Evolutionary conservation across 2,888 invertebrate species (phyloP), one percentile per base, ranked within the genome.

Genomic region (Onthophagus sagittarius): DNA sequence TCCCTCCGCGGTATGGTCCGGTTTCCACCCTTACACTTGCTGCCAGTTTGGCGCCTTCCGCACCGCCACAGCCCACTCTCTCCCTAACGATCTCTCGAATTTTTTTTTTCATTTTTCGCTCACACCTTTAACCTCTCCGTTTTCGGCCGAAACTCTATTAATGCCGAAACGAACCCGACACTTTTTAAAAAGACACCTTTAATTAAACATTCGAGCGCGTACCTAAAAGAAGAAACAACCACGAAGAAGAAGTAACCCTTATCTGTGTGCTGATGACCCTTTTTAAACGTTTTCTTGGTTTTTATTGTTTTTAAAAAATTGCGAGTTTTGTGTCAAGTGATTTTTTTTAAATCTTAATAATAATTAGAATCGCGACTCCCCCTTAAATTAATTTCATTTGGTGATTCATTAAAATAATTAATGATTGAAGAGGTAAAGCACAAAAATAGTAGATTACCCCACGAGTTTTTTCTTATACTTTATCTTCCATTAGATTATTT

Each of bases 1-100:
- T 67, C 67, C 67, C 63, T 32, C 67, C n/a, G 32, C 67, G 31
- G 67, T 67, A 23, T 67, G 67, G 67, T 23, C 32, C 67, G 31
- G 79, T 79, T 78, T 75, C 78, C 79, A 78, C 78, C 78, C 78
- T 76, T 77, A 73, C 77, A 78, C 77, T 78, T 78, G 77, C 78
- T 78, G 78, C 77, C 78, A 78, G 78, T 78, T 78, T 78, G 78
- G 78, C 78, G 78, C 78, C 77, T 77, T 77, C 77, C 76, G 75
- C 77, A 76, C 77, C 77, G 78, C 76, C 78, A 77, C 77, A 78
- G 77, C 77, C 78, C 77, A 77, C 73, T 67, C 67, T 67, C 32
- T n/a, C 31, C 23, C 67, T 67, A 67, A 67, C 67, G 67, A 67
- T 15, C 67, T 67, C 67, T 67, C 15, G 23, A 23, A 23, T 23